phyloP scores from a whole-genome alignment of 2,113 vertebrate species.

The Sylvia atricapilla region DNA sequence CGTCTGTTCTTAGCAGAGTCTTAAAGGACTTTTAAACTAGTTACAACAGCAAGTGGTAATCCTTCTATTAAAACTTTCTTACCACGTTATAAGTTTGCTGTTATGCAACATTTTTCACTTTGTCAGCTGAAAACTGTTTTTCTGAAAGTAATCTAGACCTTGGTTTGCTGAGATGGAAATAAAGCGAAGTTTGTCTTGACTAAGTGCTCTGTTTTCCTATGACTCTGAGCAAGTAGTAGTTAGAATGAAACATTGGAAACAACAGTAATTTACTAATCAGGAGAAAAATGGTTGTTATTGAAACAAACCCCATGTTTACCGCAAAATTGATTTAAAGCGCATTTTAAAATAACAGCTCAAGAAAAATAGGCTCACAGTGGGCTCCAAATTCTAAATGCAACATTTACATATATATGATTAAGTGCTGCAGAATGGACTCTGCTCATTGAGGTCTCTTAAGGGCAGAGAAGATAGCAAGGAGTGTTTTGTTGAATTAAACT shows the following conservation, averaged over 20 bases:
- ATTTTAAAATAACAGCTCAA: constrained; percentile 33
- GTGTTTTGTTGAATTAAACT: not conserved
- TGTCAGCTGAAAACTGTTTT: constrained; percentile 66
- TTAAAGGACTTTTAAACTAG: constrained; percentile 56
- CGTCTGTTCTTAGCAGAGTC: not conserved
- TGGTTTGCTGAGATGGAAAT: constrained; percentile 54
- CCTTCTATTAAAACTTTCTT: constrained; percentile 63
- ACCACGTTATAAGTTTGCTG: constrained; percentile 23
- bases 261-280: constrained; percentile 64
- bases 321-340: constrained; percentile 26
- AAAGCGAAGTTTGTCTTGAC: constrained; percentile 57
- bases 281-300: constrained; percentile 43
- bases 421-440: not conserved
- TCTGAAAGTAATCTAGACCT: constrained; percentile 48
- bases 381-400: constrained; percentile 35
- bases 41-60: constrained; percentile 56
- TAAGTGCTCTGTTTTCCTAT: constrained; percentile 46
- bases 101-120: constrained; percentile 64
- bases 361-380: not conserved
- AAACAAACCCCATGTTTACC: constrained; percentile 27
- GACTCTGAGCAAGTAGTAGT: constrained; percentile 27
- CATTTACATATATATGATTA: constrained; percentile 30
- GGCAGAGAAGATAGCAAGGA: not conserved
- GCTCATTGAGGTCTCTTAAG: not conserved
- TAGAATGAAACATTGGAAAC: constrained; percentile 48